Evolutionary conservation across 2,113 vertebrate genomes (phyloP), one percentile per base, ranked within the genome.

Genomic region (Ochotona princeps): DNA sequence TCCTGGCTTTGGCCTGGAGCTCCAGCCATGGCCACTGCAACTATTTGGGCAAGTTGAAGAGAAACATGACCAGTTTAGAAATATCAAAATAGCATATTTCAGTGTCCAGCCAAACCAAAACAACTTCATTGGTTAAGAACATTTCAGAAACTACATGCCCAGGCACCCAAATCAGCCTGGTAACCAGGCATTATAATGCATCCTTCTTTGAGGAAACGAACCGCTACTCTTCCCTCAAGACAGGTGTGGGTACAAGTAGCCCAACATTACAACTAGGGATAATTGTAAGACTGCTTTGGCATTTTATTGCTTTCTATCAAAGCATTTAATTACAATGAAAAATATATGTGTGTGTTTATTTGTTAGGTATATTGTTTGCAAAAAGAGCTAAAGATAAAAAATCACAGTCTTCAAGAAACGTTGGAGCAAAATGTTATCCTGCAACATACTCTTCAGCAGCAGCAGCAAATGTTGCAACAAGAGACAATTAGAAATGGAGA

Each of bases 391-490:
- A 98, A 98, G 88, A 91, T 98, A 75, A 98, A 97, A 97, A 97
- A 88, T 76, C 97, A 98, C 96, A 98, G 83, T 74, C 98, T 98
- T 96, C 98, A 98, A 94, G 98, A 97, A 89, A 98, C 97, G 69
- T 96, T 30, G 65, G 98, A 99, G 94, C 98, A 99, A 96, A 99
- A 98, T 96, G 86, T 98, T 83, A 97, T 98, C 93, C 98, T 99
- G 15, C 99, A 99, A 93, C 97, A 98, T 75, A 98, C 98, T 89
- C 98, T 99, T 44, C 98, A 99, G 97, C 98, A 99, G 89, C 99
- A 99, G 54, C 99, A 99, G 96, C 97, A 98, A 93, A 99, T 99
- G 99, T 97, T 99, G 94, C 98, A 98, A n/a, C 98, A 99, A 93
- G 99, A 99, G 97, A 98, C 98, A 5, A 54, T 98, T 82, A 98